Conservation (phyloP, 2,113 vertebrate species). For the Turdus rufiventris region DNA sequence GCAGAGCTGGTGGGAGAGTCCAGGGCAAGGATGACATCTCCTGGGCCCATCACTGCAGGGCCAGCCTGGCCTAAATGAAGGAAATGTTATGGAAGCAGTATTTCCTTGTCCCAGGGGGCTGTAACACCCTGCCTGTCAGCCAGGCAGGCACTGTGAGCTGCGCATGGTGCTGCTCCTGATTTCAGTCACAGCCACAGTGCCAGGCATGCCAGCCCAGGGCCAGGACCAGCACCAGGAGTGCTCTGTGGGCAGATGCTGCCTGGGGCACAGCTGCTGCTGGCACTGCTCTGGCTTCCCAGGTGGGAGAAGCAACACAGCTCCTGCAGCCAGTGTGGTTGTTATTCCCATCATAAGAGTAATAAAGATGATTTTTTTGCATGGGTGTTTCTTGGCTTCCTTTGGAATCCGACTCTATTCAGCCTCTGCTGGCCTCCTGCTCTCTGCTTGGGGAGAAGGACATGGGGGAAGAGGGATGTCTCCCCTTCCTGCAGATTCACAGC, state of each 20-base stretch:
- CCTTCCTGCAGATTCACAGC: neutral
- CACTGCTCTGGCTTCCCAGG: neutral
- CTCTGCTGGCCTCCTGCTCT: neutral
- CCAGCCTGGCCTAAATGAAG: neutral
- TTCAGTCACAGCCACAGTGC: neutral
- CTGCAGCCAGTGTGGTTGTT: neutral
- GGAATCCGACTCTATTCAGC: neutral
- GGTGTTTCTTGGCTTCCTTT: neutral
- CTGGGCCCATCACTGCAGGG: neutral
- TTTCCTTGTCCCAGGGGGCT: accelerated
- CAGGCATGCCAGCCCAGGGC: neutral
- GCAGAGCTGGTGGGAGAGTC: neutral
- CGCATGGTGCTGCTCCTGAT: neutral
- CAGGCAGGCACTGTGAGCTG: neutral
- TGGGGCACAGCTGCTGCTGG: neutral
- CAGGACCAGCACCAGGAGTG: neutral
- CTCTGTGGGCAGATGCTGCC: neutral
- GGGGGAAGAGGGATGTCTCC: accelerated
- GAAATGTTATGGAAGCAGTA: accelerated
- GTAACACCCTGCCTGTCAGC: neutral
- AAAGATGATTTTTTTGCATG: neutral
- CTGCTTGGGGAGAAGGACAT: neutral
- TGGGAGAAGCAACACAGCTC: neutral
- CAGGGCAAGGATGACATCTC: accelerated
- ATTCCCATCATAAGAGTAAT: neutral